phyloP scores from a whole-genome alignment of 2,888 invertebrate species.

The Eueremaeus valkanovi region DNA sequence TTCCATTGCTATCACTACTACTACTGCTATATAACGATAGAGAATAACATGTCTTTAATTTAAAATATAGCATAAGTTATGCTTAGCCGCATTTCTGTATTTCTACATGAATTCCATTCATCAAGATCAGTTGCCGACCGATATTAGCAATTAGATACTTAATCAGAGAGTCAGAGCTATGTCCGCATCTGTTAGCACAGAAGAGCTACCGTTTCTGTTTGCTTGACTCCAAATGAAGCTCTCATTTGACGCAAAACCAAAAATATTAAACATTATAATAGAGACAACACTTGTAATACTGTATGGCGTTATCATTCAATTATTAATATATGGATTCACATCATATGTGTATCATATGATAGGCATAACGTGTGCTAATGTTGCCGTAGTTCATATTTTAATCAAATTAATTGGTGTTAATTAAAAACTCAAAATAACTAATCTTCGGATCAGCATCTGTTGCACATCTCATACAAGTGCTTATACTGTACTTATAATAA shows the following conservation, averaged over 20 bases:
- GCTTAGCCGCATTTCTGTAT: neutral
- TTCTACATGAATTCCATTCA: constrained; percentile 14
- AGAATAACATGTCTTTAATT: neutral
- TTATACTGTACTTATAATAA: neutral
- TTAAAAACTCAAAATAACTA: constrained; percentile 6
- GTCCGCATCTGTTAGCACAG: neutral
- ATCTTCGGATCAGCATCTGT: constrained; percentile 24
- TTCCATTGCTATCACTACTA: neutral
- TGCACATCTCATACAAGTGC: neutral
- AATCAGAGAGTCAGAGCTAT: neutral
- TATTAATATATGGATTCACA: constrained; percentile 15
- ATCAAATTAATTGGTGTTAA: constrained; percentile 10
- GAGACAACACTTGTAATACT: neutral
- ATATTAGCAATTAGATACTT: constrained; percentile 16
- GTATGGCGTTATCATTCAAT: constrained; percentile 2
- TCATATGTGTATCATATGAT: neutral
- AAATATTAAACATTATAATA: too few species aligned
- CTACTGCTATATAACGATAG: neutral
- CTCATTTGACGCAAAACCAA: neutral
- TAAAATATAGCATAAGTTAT: neutral
- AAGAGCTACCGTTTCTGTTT: neutral
- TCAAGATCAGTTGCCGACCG: constrained; percentile 1
- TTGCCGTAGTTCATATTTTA: neutral
- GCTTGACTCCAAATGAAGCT: neutral
- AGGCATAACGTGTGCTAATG: neutral